Conservation (phyloP, 2,797 vertebrate genomes). For the Gymnoscopelus braueri region DNA sequence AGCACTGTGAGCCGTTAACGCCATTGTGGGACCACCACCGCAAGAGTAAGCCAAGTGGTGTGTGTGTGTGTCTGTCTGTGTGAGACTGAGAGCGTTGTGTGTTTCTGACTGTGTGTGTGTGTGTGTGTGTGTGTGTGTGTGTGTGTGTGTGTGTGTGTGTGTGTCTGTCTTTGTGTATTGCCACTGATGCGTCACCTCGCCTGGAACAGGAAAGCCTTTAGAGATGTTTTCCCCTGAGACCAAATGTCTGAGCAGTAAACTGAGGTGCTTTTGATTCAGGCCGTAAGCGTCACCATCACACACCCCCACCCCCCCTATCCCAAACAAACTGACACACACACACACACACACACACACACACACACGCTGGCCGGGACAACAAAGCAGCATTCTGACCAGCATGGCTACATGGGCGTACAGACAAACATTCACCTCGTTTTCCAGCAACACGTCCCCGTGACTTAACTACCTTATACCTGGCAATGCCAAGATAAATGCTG, state of each 20-base stretch:
- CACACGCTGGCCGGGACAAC: conserved; percentile 27
- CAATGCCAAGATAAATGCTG: conserved; percentile 40
- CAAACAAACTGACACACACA: conserved; percentile 27
- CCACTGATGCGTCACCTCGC: conserved; percentile 54
- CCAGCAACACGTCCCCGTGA: conserved; percentile 32
- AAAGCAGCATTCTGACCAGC: conserved; percentile 23
- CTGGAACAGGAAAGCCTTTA: conserved; percentile 41
- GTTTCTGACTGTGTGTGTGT: background rate
- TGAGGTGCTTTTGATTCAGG: conserved; percentile 50
- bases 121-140: conserved; percentile 8
- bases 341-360: conserved; percentile 6
- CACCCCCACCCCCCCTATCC: background rate
- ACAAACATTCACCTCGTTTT: conserved; percentile 54
- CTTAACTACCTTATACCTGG: conserved; percentile 3
- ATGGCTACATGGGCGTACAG: conserved; percentile 25
- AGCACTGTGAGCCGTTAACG: conserved; percentile 23
- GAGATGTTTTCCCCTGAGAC: conserved; percentile 46
- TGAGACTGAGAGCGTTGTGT: background rate
- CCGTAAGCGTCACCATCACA: conserved; percentile 32
- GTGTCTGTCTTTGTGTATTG: conserved; percentile 1
- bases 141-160: conserved; percentile 22
- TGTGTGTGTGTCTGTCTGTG: conserved; percentile 13
- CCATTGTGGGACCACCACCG: conserved; percentile 36
- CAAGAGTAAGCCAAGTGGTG: conserved; percentile 15
- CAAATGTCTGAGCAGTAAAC: conserved; percentile 44